Evolutionary conservation across 2,113 vertebrate species (phyloP).

Genomic region (Phylloscopus whistleri): DNA sequence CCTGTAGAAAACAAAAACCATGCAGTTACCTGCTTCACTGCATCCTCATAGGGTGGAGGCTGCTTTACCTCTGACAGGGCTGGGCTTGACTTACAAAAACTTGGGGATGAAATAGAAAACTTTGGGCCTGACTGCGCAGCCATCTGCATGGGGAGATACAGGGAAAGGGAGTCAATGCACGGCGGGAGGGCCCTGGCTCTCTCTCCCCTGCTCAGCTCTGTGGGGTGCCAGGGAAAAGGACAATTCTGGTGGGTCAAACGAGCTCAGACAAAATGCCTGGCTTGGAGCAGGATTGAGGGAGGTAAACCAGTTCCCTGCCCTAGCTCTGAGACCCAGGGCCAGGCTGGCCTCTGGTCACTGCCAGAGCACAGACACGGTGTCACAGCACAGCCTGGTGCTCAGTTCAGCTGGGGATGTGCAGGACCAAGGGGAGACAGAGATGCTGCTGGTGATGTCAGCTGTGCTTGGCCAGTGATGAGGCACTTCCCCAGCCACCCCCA

Average conservation of each 20-base stretch:
- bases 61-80: slow-evolving; percentile 85
- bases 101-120: slow-evolving; percentile 81
- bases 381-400: neutral
- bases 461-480: neutral
- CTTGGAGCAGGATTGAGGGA: neutral
- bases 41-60: slow-evolving; percentile 94
- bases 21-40: slow-evolving; percentile 88
- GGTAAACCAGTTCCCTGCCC: neutral
- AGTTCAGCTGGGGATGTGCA: fast-evolving
- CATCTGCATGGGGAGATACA: slow-evolving; percentile 82
- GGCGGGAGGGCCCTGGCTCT: too few species aligned
- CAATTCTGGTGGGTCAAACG: neutral
- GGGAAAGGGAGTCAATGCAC: slow-evolving; percentile 11
- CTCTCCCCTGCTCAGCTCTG: neutral
- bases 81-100: slow-evolving; percentile 86
- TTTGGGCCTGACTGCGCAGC: slow-evolving; percentile 83
- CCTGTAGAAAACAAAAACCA: neutral
- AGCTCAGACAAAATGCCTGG: neutral
- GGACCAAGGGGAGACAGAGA: neutral
- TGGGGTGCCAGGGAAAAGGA: neutral
- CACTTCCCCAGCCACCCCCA: neutral
- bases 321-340: neutral
- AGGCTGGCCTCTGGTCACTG: neutral
- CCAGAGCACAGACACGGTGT: neutral
- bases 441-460: neutral